Evolutionary conservation across 2,888 invertebrate species (phyloP).

Genomic region (Leptopilina syphax): DNA sequence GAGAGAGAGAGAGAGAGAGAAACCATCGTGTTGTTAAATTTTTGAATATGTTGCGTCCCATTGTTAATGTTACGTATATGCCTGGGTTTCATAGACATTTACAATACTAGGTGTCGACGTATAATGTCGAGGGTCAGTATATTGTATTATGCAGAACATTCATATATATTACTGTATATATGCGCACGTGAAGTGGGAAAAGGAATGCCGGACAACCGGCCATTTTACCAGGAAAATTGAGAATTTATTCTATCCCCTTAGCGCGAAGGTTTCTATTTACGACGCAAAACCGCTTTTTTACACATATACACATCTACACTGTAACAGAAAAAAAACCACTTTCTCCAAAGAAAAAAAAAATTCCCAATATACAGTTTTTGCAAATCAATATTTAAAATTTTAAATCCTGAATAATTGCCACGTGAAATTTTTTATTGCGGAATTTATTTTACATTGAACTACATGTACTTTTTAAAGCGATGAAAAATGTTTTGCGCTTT

Average conservation of each 20-base stretch:
- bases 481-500: neutral
- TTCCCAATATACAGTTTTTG: neutral
- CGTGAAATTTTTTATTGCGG: neutral
- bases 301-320: neutral
- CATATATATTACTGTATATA: constrained; percentile 65
- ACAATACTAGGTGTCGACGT: constrained; percentile 8
- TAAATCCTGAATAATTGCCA: constrained; percentile 1
- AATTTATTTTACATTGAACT: neutral
- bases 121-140: constrained; percentile 55
- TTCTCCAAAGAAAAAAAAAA: too few species aligned
- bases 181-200: constrained; percentile 44
- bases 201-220: constrained; percentile 39
- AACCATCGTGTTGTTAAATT: neutral
- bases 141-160: constrained; percentile 63
- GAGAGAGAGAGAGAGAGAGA: neutral
- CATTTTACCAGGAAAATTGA: constrained; percentile 63
- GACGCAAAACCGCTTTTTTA: constrained; percentile 39
- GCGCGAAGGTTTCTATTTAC: constrained; percentile 42
- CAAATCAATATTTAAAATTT: constrained; percentile 2
- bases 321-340: neutral
- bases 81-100: constrained; percentile 3
- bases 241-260: constrained; percentile 61
- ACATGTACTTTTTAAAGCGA: neutral
- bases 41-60: neutral
- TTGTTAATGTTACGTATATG: neutral